These are phyloP conservation scores for Lasiommata megera DNA, from an alignment of 2,888 invertebrate species.

Conservation along the genomic window DNA sequence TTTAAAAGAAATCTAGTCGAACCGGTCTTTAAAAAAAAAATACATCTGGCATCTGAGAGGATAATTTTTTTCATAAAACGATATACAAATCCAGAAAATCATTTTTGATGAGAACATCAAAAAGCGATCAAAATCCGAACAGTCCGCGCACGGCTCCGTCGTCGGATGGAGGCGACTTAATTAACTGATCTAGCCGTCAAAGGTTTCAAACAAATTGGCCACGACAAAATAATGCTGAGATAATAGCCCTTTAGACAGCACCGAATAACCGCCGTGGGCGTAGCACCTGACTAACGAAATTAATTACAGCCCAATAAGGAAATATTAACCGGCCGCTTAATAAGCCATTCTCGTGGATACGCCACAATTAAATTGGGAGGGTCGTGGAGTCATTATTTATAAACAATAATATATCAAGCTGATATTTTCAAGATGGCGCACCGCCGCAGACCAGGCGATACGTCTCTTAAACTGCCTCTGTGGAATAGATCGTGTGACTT, in stretches of 20 bases:
- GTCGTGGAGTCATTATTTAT: conserved; percentile 75
- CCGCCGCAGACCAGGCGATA: conserved; percentile 58
- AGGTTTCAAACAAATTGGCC: conserved; percentile 76
- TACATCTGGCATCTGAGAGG: too few relatives aligned
- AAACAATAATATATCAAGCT: conserved; percentile 81
- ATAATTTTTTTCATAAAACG: neutral
- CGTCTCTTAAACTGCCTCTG: conserved; percentile 44
- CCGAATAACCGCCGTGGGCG: conserved; percentile 59
- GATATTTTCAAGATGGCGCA: conserved; percentile 78
- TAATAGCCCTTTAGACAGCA: conserved; percentile 64
- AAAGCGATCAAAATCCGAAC: conserved; percentile 27
- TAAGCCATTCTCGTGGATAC: conserved; percentile 76
- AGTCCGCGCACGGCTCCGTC: conserved; percentile 40
- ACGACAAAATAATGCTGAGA: conserved; percentile 73
- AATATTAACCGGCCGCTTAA: conserved; percentile 79
- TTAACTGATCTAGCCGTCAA: conserved; percentile 71
- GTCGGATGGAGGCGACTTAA: conserved; percentile 52
- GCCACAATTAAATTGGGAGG: conserved; percentile 80
- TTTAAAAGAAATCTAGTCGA: too few relatives aligned
- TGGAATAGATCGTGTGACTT: conserved; percentile 34
- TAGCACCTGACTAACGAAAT: conserved; percentile 78
- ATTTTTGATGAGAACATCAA: conserved; percentile 18
- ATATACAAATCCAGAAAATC: neutral
- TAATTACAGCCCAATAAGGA: conserved; percentile 78
- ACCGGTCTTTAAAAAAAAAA: too few relatives aligned